Conservation (phyloP, 2,113 vertebrate species). For the Plecturocebus donacophilus region DNA sequence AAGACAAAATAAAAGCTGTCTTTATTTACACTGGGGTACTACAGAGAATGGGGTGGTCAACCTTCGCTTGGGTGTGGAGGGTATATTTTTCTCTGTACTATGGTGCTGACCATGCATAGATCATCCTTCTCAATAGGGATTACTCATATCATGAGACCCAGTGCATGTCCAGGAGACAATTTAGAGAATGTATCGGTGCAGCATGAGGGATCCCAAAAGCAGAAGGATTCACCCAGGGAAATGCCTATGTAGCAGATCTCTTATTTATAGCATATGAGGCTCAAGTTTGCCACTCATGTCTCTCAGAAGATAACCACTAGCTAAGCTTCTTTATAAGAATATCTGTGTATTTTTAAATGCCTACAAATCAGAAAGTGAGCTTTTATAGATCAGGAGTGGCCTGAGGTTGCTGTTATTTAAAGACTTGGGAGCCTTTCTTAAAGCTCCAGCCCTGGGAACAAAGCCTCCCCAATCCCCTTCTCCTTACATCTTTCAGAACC, state of each 20-base stretch:
- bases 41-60: background rate
- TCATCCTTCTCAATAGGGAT: background rate
- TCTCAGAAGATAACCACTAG: slow-evolving; percentile 6
- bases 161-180: background rate
- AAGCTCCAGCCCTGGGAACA: background rate
- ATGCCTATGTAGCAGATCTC: background rate
- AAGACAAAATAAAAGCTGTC: background rate
- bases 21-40: background rate
- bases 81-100: background rate
- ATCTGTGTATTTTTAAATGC: background rate
- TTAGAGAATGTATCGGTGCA: background rate
- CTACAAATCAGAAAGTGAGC: background rate
- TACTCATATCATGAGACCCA: background rate
- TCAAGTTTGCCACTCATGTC: background rate
- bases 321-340: background rate
- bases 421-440: background rate
- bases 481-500: background rate
- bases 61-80: background rate
- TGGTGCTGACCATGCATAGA: background rate
- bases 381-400: background rate
- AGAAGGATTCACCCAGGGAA: background rate
- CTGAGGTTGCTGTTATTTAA: background rate
- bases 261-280: background rate
- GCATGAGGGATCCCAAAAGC: background rate
- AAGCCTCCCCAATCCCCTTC: background rate